Base-by-base conservation (phyloP, 2,888 invertebrate genomes). In the Mythimna loreyi region DNA sequence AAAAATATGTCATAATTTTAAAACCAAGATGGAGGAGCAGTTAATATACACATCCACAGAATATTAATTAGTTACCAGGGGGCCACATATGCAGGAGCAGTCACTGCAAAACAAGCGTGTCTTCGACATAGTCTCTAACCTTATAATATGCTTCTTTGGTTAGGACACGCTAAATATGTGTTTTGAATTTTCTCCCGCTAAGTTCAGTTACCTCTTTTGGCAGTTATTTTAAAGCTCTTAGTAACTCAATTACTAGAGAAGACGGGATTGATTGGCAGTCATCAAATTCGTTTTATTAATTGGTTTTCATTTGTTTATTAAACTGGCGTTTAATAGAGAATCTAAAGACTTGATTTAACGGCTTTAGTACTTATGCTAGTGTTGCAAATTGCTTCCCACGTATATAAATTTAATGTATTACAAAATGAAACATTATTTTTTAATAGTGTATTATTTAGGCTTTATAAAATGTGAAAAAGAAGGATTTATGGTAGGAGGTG, bases 401-500 rank as follows among this genome's bases (percentile, higher is more conserved):
- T 53, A 1, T 30, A 11, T 53, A 52, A 33, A 19, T n/a, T 53
- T 6, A n/a, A 53, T n/a, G 11, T 9, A n/a, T 40, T n/a, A 30
- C 30, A 53, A 67, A 36, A 67, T 67, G 67, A 36, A 21, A 13
- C 25, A n/a, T 67, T 3, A 28, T 28, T 40, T 47, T 19, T 0
- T 67, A 19, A n/a, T 55, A 45, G 9, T 67, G 7, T 36, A 4
- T 47, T 53, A 67, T 19, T 36, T 67, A 13, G 21, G 19, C 1
- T 19, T 67, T 21, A 55, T 45, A 1, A 53, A 53, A 36, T 67
- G 67, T 67, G 13, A 25, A 6, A 21, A 9, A 13, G 21, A 45
- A 45, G 16, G 9, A 3, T 28, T 67, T 7, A 2, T 67, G 13
- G 21, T 45, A 6, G n/a, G 4, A 2, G 67, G 45, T 23, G 1